Base-by-base conservation (phyloP, 1,140 invertebrate species). In the Brachionus asplanchnoidis region DNA sequence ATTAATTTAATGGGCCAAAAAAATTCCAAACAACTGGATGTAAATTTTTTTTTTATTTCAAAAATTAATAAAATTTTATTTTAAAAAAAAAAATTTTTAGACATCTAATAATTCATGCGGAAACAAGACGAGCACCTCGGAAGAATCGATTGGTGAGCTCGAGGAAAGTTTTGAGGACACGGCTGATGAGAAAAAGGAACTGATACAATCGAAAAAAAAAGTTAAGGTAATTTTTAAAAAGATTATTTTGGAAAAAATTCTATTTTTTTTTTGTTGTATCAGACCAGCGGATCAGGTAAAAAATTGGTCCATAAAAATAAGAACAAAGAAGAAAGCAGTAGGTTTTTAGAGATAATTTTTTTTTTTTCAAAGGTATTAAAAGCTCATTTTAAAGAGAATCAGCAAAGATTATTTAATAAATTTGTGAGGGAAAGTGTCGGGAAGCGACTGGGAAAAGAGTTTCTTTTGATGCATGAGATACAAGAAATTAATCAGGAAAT, bases 401-500 rank as follows among this genome's bases (percentile, higher is more conserved):
- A 77, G 28, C 73, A 77, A 28, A 12, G 73, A 28, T 77, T 77
- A n/a, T 77, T 77, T n/a, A 77, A 77, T 50, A 77, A 77, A 26
- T 77, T 77, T 77, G 73, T 77, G 12, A 14, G 73, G 9, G 73
- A 77, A 28, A 77, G 73, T 28, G 73, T 77, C 17, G 73, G 53
- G 44, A 46, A 44, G 26, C 42, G 73, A 23, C 20, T 77, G 12
- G 73, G 73, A 17, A 77, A 77, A 46, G 73, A 77, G 32, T 77
- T 77, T 53, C 46, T 77, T 20, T 23, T 77, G 5, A 26, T 77
- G 23, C 73, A 77, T 17, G 73, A 77, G 50, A 77, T 77, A 77
- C 73, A 77, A 46, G 73, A 77, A 50, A 77, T 77, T 50, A 77
- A 77, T n/a, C 73, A 77, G 42, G 73, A 77, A 1, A 77, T 77